phyloP scores from a whole-genome alignment of 2,113 vertebrate species.

The Cairina moschata region DNA sequence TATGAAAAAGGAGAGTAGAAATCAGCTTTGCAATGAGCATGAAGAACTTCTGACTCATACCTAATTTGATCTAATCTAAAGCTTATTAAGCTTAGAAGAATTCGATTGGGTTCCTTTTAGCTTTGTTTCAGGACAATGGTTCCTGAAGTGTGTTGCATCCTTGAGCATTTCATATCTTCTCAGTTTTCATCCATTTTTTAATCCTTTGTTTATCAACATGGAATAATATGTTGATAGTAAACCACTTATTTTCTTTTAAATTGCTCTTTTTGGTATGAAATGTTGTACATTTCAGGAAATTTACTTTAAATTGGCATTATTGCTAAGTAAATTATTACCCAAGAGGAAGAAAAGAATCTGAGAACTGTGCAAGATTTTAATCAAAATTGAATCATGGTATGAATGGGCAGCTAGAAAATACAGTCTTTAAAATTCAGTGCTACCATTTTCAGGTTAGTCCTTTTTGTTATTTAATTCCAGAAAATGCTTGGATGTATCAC shows the following conservation, averaged over 20 bases:
- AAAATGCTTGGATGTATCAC: not conserved
- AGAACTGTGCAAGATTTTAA: not conserved
- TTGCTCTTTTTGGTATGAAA: not conserved
- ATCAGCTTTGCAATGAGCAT: not conserved
- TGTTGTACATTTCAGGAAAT: not conserved
- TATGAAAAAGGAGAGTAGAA: not conserved
- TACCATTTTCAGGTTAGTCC: not conserved
- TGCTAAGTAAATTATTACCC: not conserved
- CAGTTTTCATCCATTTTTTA: not conserved
- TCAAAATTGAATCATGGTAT: not conserved
- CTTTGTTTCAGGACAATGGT: not conserved
- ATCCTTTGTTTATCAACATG: not conserved
- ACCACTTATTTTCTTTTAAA: not conserved
- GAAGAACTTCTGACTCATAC: not conserved
- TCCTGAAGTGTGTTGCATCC: not conserved
- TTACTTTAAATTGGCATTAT: not conserved
- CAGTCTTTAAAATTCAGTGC: not conserved
- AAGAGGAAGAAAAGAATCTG: not conserved
- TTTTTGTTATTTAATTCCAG: not conserved
- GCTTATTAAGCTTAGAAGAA: not conserved
- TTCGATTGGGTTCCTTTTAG: not conserved
- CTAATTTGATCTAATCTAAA: not conserved
- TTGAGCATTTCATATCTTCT: not conserved
- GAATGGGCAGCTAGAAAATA: not conserved
- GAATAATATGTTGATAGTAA: not conserved